Conservation (phyloP, 2,888 invertebrate genomes). For the Petrolisthes manimaculis region DNA sequence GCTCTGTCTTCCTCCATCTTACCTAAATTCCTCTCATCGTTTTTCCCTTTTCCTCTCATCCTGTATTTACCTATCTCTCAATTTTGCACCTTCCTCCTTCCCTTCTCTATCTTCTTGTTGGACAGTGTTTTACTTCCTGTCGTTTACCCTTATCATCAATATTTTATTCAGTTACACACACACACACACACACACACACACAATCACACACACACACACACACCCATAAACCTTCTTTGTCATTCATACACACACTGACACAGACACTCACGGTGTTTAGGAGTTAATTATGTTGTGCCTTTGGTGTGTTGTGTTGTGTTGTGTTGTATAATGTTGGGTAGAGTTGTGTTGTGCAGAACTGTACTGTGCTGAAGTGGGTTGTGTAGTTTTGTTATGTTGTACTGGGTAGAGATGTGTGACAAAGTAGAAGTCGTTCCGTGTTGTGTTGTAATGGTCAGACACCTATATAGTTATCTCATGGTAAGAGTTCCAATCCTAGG, state of each 20-base stretch:
- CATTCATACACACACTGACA: too few relatives aligned
- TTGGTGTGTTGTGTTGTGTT: not conserved
- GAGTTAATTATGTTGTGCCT: too few relatives aligned
- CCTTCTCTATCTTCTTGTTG: not conserved
- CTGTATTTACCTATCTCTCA: not conserved
- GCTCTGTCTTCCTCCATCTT: not conserved
- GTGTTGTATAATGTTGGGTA: not conserved
- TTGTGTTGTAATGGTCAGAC: not conserved
- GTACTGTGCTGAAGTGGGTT: not conserved
- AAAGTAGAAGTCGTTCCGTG: not conserved
- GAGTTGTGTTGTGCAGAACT: not conserved
- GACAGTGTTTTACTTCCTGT: not conserved
- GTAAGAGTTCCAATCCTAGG: too few relatives aligned
- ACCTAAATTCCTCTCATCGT: not conserved
- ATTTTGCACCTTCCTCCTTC: not conserved
- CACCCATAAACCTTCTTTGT: too few relatives aligned
- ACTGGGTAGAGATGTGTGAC: not conserved
- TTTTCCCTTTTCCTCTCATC: not conserved
- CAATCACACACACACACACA: not conserved
- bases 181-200: not conserved
- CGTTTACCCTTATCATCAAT: not conserved
- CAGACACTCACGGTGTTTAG: too few relatives aligned
- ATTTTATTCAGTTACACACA: not conserved
- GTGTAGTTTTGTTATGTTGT: not conserved
- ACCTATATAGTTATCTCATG: too few relatives aligned